Evolutionary conservation across 2,113 vertebrate genomes (phyloP).

Genomic region (Tetrax tetrax): DNA sequence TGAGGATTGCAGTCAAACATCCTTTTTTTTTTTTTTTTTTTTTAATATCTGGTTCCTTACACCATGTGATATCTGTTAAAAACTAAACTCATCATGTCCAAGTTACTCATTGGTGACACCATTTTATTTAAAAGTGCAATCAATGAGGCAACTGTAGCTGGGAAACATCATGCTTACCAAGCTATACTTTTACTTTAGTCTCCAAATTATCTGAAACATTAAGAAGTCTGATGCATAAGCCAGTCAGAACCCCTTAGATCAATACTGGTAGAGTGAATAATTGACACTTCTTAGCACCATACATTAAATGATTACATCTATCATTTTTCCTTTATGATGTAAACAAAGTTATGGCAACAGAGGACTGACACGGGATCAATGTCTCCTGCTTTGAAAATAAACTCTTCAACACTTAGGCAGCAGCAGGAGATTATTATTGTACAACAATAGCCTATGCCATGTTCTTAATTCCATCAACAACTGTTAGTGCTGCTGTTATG

Average conservation of each 20-base stretch:
- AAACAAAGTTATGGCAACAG: slow-evolving; percentile 49
- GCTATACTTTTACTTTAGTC: background rate
- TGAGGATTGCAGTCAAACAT: background rate
- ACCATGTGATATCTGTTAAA: background rate
- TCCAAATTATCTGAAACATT: slow-evolving; percentile 5
- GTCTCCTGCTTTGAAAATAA: slow-evolving; percentile 52
- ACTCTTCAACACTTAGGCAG: slow-evolving; percentile 31
- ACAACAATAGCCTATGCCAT: slow-evolving; percentile 19
- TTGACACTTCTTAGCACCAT: slow-evolving; percentile 16
- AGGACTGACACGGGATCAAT: slow-evolving; percentile 32
- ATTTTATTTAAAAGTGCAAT: background rate
- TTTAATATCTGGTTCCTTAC: background rate
- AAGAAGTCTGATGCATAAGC: background rate
- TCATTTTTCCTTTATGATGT: slow-evolving; percentile 43
- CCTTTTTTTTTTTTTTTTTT: background rate
- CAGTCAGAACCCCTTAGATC: background rate
- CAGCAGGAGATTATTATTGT: slow-evolving; percentile 47
- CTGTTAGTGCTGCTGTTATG: background rate
- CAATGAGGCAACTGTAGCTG: background rate
- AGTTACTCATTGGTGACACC: background rate
- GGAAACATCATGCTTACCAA: background rate
- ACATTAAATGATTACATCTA: slow-evolving; percentile 61
- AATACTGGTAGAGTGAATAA: slow-evolving; percentile 11
- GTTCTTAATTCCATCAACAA: slow-evolving; percentile 49
- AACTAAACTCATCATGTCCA: background rate